Conservation (phyloP, 1,140 invertebrate genomes). For the Cryptotermes secundus region DNA sequence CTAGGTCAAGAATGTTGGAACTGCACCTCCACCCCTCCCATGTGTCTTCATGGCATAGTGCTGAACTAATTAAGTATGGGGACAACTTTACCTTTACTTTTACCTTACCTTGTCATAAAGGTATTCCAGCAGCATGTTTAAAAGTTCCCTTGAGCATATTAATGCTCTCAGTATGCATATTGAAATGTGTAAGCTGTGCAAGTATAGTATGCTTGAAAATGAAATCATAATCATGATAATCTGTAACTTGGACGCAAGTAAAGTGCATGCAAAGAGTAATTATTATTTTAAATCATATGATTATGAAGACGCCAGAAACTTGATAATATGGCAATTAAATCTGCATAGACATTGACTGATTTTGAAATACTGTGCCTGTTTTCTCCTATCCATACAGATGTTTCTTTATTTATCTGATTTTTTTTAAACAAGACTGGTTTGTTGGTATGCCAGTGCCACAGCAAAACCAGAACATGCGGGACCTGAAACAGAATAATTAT, state of each 20-base stretch:
- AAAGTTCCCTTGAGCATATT: too few relatives aligned
- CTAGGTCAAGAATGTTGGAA: too few relatives aligned
- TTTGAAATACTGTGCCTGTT: constrained; percentile 46
- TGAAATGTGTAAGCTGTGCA: background rate
- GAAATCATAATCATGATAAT: background rate
- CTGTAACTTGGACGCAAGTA: background rate
- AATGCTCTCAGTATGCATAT: background rate
- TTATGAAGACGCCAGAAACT: background rate
- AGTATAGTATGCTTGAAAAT: background rate
- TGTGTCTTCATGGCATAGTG: too few relatives aligned
- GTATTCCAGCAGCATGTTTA: too few relatives aligned
- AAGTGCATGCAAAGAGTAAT: background rate
- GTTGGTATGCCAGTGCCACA: constrained; percentile 30
- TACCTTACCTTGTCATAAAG: too few relatives aligned
- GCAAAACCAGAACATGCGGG: constrained; percentile 51
- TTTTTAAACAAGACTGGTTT: background rate
- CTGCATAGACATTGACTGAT: background rate
- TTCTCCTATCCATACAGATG: constrained; percentile 35
- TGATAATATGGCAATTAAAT: background rate
- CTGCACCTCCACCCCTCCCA: too few relatives aligned
- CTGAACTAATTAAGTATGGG: too few relatives aligned
- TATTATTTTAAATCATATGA: background rate
- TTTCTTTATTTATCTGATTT: background rate
- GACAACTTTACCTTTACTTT: too few relatives aligned
- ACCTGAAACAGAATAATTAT: constrained; percentile 25